A percentile compares a stretch with the other conserved stretches of the same genome.
Conservation (phyloP, 2,113 vertebrate genomes). For the Pterocles burchelli region DNA sequence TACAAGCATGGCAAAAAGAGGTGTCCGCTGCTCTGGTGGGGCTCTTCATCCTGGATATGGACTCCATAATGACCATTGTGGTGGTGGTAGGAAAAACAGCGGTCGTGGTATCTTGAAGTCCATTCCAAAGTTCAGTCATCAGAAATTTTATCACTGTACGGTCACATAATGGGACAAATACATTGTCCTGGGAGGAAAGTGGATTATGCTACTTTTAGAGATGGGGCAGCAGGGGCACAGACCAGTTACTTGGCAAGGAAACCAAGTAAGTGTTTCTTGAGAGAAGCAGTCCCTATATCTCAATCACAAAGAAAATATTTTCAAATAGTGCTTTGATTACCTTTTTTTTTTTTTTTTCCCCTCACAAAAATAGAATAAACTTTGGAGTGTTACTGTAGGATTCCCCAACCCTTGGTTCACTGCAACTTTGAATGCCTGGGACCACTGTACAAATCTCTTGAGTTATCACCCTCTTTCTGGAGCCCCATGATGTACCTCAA, state of each 20-base stretch:
- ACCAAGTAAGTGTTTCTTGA: neutral
- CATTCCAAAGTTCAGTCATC: neutral
- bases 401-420: neutral
- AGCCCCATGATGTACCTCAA: neutral
- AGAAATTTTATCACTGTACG: neutral
- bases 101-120: neutral
- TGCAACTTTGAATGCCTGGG: neutral
- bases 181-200: neutral
- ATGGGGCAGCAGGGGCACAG: neutral
- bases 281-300: neutral
- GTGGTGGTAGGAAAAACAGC: neutral
- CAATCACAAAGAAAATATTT: neutral
- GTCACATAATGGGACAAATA: neutral
- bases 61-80: neutral
- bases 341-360: too few species aligned
- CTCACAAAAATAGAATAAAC: neutral
- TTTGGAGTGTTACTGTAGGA: neutral
- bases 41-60: fast-evolving
- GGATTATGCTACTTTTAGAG: neutral
- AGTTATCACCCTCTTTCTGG: neutral
- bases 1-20: neutral
- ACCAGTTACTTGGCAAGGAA: neutral
- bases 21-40: neutral
- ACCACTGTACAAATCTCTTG: neutral
- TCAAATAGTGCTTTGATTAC: neutral